Evolutionary conservation across 1,140 invertebrate species (phyloP).

Genomic region (Telenomus remus): DNA sequence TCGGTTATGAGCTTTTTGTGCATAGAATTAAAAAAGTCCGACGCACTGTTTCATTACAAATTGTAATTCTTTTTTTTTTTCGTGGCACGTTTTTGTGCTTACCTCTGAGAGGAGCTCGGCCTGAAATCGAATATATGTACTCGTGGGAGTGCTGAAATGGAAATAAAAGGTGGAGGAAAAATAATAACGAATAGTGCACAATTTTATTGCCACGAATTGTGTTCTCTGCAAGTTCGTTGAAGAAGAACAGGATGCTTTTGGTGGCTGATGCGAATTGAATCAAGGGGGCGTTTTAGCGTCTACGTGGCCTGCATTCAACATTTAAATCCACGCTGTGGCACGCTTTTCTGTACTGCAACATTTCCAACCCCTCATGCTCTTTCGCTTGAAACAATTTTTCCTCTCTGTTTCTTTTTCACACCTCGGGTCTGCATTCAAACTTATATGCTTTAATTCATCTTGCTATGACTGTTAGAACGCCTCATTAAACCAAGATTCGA

Average conservation of each 20-base stretch:
- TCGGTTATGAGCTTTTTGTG: conserved; percentile 22
- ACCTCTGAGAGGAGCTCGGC: conserved; percentile 1
- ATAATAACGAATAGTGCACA: conserved; percentile 44
- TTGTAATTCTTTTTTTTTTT: conserved; percentile 9
- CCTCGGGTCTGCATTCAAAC: conserved; percentile 46
- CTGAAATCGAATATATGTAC: conserved; percentile 40
- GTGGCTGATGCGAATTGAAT: conserved; percentile 74
- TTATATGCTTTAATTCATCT: conserved; percentile 45
- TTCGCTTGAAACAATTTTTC: conserved; percentile 2
- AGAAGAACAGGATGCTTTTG: conserved; percentile 53
- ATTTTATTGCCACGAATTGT: conserved; percentile 56
- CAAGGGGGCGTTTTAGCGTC: conserved; percentile 74
- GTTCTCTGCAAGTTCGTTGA: conserved; percentile 48
- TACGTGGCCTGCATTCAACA: conserved; percentile 71
- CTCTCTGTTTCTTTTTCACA: conserved; percentile 49
- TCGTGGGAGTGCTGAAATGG: too few species aligned
- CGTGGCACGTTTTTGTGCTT: background rate
- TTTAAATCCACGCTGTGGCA: conserved; percentile 59
- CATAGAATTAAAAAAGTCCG: conserved; percentile 30
- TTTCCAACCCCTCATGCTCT: conserved; percentile 42
- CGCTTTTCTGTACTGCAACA: conserved; percentile 50
- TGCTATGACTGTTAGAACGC: conserved; percentile 36
- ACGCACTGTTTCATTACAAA: conserved; percentile 23
- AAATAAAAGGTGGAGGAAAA: conserved; percentile 19
- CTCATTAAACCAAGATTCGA: conserved; percentile 42